These are phyloP conservation scores for Pampusana beccarii DNA, from an alignment of 2,113 vertebrate genomes.

Conservation along the genomic window DNA sequence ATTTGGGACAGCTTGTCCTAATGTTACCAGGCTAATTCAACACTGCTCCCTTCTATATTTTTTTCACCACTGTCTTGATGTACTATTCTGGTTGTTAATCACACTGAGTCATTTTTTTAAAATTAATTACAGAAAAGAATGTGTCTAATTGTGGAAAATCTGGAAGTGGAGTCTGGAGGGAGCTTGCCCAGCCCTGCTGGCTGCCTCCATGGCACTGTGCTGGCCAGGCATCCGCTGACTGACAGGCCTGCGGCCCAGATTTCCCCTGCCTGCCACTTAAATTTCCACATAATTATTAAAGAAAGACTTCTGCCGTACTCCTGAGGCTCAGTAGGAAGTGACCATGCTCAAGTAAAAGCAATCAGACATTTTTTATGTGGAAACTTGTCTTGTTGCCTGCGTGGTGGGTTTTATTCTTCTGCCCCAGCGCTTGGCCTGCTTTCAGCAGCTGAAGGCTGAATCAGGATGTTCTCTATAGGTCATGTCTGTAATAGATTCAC, in stretches of 20 bases:
- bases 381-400: not conserved
- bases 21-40: not conserved
- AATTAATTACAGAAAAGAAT: not conserved
- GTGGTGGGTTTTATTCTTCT: not conserved
- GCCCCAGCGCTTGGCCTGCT: accelerated
- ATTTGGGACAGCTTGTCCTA: not conserved
- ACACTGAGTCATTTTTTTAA: not conserved
- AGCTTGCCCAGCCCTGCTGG: not conserved
- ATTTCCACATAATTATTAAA: not conserved
- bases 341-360: not conserved
- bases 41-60: not conserved
- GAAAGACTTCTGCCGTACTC: not conserved
- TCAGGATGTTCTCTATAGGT: not conserved
- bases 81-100: not conserved
- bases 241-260: not conserved
- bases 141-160: not conserved
- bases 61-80: not conserved
- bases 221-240: accelerated
- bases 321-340: not conserved
- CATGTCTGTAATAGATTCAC: too few relatives aligned
- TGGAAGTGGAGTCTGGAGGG: not conserved
- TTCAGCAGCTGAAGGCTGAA: not conserved
- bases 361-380: not conserved
- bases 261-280: not conserved
- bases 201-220: not conserved